phyloP scores from a whole-genome alignment of 2,888 invertebrate species.

The Nematopogon swammerdamellus region DNA sequence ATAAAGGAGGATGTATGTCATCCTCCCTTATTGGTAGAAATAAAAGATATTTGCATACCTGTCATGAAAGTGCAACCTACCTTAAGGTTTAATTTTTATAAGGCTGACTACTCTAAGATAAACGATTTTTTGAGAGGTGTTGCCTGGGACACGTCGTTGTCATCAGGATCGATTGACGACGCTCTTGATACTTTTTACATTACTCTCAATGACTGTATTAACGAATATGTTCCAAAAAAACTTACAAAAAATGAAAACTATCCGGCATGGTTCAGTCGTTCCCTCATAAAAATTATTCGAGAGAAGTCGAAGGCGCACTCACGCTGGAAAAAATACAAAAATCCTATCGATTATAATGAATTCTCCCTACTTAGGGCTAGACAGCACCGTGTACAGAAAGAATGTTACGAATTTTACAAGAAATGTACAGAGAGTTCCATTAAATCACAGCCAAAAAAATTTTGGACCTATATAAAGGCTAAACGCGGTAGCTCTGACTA shows the following conservation, averaged over 20 bases:
- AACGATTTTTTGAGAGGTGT: neutral
- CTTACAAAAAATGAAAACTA: neutral
- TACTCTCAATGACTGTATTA: neutral
- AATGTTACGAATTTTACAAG: neutral
- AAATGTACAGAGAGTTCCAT: neutral
- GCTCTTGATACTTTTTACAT: neutral
- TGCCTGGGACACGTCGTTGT: too few relatives aligned
- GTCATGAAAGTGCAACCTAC: neutral
- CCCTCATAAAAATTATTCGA: neutral
- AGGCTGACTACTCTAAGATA: neutral
- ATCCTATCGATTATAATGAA: neutral
- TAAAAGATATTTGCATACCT: neutral
- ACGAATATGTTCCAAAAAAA: neutral
- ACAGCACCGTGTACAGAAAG: neutral
- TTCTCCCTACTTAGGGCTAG: constrained; percentile 1
- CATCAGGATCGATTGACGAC: neutral
- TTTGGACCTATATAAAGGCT: constrained; percentile 1
- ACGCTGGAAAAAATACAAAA: constrained; percentile 1
- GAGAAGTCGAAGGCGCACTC: constrained; percentile 1
- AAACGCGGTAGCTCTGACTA: neutral
- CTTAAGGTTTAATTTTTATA: neutral
- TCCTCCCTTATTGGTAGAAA: neutral
- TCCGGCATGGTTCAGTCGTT: neutral
- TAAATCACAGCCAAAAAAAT: neutral
- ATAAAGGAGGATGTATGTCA: neutral